Base-by-base conservation (phyloP, 2,113 vertebrate species). In the Trinectes maculatus region DNA sequence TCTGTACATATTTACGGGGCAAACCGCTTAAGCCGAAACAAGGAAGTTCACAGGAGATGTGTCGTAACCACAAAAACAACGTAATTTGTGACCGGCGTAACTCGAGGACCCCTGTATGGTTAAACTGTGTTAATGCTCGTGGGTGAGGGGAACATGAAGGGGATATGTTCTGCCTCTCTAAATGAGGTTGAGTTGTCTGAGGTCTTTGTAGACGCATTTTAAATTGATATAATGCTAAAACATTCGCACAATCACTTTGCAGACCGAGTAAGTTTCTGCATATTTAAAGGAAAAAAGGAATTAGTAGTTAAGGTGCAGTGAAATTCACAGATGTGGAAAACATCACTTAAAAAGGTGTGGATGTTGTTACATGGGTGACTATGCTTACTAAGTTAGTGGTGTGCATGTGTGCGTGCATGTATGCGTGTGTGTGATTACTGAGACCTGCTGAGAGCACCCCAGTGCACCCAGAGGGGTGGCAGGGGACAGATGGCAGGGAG, bases 401-500 rank as follows among this genome's bases (percentile, higher is more conserved):
- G 76, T 62, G 66, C 63, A 40, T 46, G 49, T 65, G 47, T 34
- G 43, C 31, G 31, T 19, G 59, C 43, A 52, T 62, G 53, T 59
- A 8, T 33, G 28, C 74, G 56, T 82, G 69, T 80, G 72, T 82
- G 46, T 86, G 87, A 89, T 91, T 88, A 87, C 87, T 55, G 74
- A 87, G 76, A 90, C 87, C 91, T 87, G 85, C 91, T 89, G 88
- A 75, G 90, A 83, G 82, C 71, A 85, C 80, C 87, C 86, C 75
- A 77, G 82, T 84, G 85, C 75, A 87, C 90, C 83, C 87, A 86
- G 85, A 90, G 86, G 91, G 85, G 85, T 90, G 91, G 88, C 87
- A 77, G 80, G 87, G 90, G 89, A 92, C 91, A 91, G 90, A 91
- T 92, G 91, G 91, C 74, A 82, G 87, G 85, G 87, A 89, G 87